Conservation (phyloP, 2,113 vertebrate genomes). For the Oxyruncus cristatus region DNA sequence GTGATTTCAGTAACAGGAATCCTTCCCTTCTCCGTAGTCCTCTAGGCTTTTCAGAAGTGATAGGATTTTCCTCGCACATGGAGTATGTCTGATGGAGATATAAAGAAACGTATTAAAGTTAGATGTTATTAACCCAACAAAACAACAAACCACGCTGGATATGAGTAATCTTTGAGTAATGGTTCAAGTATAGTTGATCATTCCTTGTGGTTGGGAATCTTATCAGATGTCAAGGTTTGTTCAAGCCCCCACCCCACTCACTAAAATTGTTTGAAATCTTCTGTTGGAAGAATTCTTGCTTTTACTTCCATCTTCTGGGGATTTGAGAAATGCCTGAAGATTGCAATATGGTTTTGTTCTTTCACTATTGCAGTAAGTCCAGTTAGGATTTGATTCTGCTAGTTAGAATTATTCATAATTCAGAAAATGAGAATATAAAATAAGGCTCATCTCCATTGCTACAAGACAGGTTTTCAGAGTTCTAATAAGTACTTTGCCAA, state of each 20-base stretch:
- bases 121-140: neutral
- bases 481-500: neutral
- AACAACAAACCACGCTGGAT: neutral
- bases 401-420: neutral
- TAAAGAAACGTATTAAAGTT: neutral
- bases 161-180: neutral
- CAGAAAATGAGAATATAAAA: neutral
- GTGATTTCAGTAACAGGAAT: neutral
- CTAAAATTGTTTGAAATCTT: neutral
- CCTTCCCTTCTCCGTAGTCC: neutral
- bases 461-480: neutral
- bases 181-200: neutral
- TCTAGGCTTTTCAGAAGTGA: neutral
- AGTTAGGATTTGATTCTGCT: neutral
- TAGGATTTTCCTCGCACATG: neutral
- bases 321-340: neutral
- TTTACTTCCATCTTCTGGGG: neutral
- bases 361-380: neutral
- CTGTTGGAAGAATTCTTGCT: neutral
- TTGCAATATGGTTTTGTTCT: neutral
- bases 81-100: neutral
- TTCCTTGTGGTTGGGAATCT: neutral
- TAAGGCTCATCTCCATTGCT: neutral
- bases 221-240: neutral
- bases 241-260: neutral